Evolutionary conservation across 2,888 invertebrate genomes (phyloP).

Genomic region (Tachystola acroxantha): DNA sequence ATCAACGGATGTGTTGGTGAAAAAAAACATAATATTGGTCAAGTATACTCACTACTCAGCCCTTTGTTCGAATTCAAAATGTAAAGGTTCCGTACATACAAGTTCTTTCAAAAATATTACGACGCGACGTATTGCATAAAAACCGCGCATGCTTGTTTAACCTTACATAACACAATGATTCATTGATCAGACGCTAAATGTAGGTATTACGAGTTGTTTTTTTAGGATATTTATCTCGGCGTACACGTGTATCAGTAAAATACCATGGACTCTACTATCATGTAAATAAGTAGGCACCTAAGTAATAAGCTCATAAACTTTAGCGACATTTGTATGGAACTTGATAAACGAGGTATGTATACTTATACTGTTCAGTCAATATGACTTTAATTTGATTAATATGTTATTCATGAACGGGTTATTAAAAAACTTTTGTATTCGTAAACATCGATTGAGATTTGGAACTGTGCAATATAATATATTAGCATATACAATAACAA

Average conservation of each 20-base stretch:
- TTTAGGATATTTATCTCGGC: not conserved
- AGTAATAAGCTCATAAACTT: too few species aligned
- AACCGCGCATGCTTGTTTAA: not conserved
- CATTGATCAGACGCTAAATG: constrained; percentile 1
- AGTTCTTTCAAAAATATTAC: not conserved
- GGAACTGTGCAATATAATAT: too few species aligned
- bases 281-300: not conserved
- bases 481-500: too few species aligned
- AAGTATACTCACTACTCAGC: constrained; percentile 19
- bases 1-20: constrained; percentile 42
- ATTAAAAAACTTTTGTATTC: not conserved
- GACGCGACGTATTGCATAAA: not conserved
- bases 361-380: too few species aligned
- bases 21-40: constrained; percentile 41
- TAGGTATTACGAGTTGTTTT: not conserved
- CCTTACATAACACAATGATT: constrained; percentile 9
- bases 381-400: too few species aligned
- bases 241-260: not conserved
- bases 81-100: constrained; percentile 11
- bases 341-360: too few species aligned
- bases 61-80: constrained; percentile 13
- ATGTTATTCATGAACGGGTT: too few species aligned
- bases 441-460: too few species aligned
- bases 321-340: too few species aligned
- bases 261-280: too few species aligned